Evolutionary conservation across 2,113 vertebrate species (phyloP), one percentile per base, ranked within the genome.

Genomic region (Lophius piscatorius): DNA sequence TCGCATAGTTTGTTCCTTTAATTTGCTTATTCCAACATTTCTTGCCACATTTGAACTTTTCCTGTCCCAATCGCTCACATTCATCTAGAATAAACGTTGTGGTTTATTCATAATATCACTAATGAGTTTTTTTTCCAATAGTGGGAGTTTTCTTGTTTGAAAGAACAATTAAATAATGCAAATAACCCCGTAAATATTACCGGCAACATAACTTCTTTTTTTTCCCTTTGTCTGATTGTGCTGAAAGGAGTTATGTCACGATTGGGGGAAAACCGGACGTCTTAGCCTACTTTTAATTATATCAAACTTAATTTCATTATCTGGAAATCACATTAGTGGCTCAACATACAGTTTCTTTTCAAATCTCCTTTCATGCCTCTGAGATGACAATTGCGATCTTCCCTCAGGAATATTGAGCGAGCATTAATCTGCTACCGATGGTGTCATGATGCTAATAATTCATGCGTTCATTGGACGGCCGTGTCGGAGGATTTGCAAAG

Each of bases 291-390:
- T 63, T 82, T 61, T 69, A 71, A 82, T 69, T 63, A 36, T 29
- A 59, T 76, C 56, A 75, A 63, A 41, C 52, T 23, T 61, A 62
- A 80, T 45, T 70, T 47, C 38, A 79, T 81, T 55, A 73, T 12
- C 40, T 61, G 56, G 29, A 80, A 81, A 85, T 77, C 42, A 21
- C 58, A 70, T 82, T 79, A 81, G 68, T 70, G 61, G 62, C 74
- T 87, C 64, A 70, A 71, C 70, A 66, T 78, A 33, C 46, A 26
- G n/a, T 77, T 54, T 45, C 45, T 66, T 74, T 62, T 63, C 26
- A 56, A 64, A 83, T 78, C 20, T 12, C 63, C 76, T 85, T 70
- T 80, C 9, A 29, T 16, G 44, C 59, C 7, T 49, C 62, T 80
- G 17, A 76, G 61, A 82, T 56, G 74, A 82, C 64, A 80, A 80